Percentiles rank a stretch among this genome's conserved stretches.
Conservation (phyloP, 2,888 invertebrate species). For the Eupsilia transversa region DNA sequence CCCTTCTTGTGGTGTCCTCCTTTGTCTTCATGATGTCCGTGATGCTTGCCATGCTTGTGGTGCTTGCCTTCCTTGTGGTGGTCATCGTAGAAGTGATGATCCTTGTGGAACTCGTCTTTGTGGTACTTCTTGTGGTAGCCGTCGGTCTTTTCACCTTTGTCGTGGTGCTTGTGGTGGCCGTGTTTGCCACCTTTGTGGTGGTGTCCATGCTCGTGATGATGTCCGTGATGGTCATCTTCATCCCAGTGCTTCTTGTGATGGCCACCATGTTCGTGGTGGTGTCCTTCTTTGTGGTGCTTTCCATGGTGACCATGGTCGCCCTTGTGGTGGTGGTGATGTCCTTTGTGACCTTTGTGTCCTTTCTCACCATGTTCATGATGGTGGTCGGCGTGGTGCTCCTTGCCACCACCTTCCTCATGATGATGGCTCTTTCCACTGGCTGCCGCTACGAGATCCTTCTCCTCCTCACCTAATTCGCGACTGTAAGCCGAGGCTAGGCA, state of each 20-base stretch:
- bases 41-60: conserved; percentile 87
- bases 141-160: conserved; percentile 86
- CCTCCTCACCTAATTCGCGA: conserved; percentile 82
- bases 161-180: conserved; percentile 86
- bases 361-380: conserved; percentile 86
- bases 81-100: conserved; percentile 88
- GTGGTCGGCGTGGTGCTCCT: conserved; percentile 86
- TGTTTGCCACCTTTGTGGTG: conserved; percentile 88
- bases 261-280: conserved; percentile 86
- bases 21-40: conserved; percentile 85
- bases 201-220: conserved; percentile 87
- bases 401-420: conserved; percentile 85
- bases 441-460: conserved; percentile 85
- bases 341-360: conserved; percentile 87
- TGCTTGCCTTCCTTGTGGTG: conserved; percentile 88
- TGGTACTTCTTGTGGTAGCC: conserved; percentile 89
- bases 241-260: conserved; percentile 87
- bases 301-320: conserved; percentile 86
- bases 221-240: conserved; percentile 85
- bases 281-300: conserved; percentile 85
- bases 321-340: conserved; percentile 88
- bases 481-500: conserved; percentile 85
- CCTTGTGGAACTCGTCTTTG: conserved; percentile 87
- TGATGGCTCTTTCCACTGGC: conserved; percentile 82
- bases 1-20: conserved; percentile 88